Base-by-base conservation (phyloP, 2,797 vertebrate genomes). In the Gadopsis marmoratus region DNA sequence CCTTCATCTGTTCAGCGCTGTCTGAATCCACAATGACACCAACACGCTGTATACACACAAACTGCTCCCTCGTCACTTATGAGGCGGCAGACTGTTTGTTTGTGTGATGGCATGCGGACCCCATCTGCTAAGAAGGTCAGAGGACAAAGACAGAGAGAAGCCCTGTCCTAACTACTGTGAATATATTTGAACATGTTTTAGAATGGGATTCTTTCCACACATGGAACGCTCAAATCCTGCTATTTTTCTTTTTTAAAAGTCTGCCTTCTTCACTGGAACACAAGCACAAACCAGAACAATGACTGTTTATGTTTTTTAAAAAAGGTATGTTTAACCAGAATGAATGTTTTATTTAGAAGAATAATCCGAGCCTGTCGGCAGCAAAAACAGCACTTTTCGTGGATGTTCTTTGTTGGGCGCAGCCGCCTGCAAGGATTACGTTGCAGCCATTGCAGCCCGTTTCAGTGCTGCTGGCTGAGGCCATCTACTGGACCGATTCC, bases 1-100 rank as follows among this genome's bases (percentile, higher is more conserved):
- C 64, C 23, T 23, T 59, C 75, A 76, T 74, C 61, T 81, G 64
- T 78, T 75, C 35, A 12, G 13, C 64, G 61, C 53, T 3, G 37
- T 82, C 61, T 33, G 10, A 60, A 33, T 11, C 64, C 11, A 11
- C 48, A 12, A 4, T 47, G 56, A 70, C 68, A 67, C 81, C 50
- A 13, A 29, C 82, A 41, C 7, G 14, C 26, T 45, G 43, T 21
- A 4, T 2, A 43, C 69, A 74, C 67, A 51, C 50, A 53, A n/a
- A 26, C n/a, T 0, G 56, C 26, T 55, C 61, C 43, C 9, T 69
- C 26, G 11, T 63, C 74, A 11, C 47, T 21, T 6, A 23, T 6
- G 1, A 21, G 6, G 29, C 19, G 2, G n/a, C 48, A 9, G 23
- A 53, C 6, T 63, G 72, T 55, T 58, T 65, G 71, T 69, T 31